A percentile compares a stretch with the other conserved stretches of the same genome.
These are phyloP conservation scores for Anguilla obscura DNA, from an alignment of 2,797 vertebrate species.

Conservation along the genomic window DNA sequence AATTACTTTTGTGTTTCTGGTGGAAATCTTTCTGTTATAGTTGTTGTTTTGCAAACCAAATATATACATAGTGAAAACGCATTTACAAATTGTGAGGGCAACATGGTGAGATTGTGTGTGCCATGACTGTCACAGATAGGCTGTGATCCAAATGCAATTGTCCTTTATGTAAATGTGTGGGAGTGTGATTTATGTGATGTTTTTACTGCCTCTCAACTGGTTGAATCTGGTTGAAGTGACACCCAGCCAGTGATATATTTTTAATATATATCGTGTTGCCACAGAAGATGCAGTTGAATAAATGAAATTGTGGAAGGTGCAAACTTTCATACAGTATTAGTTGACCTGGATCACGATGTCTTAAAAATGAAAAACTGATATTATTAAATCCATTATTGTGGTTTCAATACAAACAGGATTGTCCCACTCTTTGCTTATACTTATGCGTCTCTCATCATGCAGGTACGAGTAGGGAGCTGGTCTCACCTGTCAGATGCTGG, in stretches of 20 bases:
- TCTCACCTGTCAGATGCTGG: conserved; percentile 75
- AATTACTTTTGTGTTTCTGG: neutral
- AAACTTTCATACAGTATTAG: neutral
- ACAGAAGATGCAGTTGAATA: neutral
- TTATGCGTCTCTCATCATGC: conserved; percentile 21
- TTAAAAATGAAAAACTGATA: neutral
- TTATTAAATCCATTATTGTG: conserved; percentile 1
- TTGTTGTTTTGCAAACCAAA: neutral
- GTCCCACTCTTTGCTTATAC: neutral
- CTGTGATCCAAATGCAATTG: neutral
- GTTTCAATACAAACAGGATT: neutral
- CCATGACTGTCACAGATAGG: neutral
- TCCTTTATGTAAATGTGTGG: neutral
- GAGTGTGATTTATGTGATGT: neutral
- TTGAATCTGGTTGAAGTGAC: neutral
- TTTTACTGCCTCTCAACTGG: neutral
- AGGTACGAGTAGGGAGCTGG: conserved; percentile 85
- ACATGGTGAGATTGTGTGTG: neutral
- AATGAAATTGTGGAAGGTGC: neutral
- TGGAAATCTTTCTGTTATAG: neutral
- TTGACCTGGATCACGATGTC: neutral
- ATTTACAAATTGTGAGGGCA: neutral
- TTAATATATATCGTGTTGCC: too few relatives aligned
- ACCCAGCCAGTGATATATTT: neutral
- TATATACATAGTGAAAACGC: neutral